Conservation (phyloP, 1,140 invertebrate genomes). For the Drosophila equinoxialis region DNA sequence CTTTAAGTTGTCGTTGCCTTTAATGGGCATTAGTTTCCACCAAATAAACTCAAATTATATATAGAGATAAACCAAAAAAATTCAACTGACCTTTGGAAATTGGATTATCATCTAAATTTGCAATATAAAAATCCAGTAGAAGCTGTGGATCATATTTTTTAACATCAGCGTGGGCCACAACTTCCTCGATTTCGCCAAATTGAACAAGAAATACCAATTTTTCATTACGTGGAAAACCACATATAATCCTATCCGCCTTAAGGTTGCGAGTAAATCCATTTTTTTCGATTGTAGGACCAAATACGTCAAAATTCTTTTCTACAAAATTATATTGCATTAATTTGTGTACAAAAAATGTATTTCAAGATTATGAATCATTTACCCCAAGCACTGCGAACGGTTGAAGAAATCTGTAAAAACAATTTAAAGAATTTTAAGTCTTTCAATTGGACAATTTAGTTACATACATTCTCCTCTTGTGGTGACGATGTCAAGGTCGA, state of each 20-base stretch:
- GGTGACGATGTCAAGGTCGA: no score
- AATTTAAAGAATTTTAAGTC: no score
- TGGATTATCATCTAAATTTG: not conserved
- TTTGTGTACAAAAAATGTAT: no score
- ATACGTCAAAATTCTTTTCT: not conserved
- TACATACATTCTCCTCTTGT: no score
- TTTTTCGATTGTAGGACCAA: not conserved
- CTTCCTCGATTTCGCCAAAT: not conserved
- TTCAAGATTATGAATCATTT: no score
- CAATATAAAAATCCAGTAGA: not conserved
- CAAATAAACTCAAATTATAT: no score
- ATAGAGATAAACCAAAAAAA: not conserved
- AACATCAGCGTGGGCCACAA: not conserved
- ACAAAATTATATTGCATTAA: not conserved
- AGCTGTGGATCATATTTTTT: not conserved
- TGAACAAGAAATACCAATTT: not conserved
- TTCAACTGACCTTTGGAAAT: not conserved
- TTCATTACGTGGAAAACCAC: not conserved
- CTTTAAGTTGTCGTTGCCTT: slow-evolving; percentile 4
- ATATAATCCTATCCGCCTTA: not conserved
- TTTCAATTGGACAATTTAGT: no score
- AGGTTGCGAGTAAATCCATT: slow-evolving; percentile 1
- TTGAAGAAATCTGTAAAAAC: no score
- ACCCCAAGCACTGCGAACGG: no score
- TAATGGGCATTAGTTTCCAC: no score